Conservation (phyloP, 2,888 invertebrate species). For the Seira musarum region DNA sequence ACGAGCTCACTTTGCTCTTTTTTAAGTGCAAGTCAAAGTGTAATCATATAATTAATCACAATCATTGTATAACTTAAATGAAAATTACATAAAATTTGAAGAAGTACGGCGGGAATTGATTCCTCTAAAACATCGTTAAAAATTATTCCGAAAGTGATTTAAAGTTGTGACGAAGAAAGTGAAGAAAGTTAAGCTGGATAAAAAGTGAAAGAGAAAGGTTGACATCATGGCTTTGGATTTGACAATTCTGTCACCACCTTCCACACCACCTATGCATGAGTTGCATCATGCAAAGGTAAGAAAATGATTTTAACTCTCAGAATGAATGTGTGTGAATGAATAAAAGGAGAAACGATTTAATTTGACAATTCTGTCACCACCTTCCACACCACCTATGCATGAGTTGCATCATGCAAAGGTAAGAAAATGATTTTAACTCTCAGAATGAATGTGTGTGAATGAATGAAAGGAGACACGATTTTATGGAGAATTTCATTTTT, state of each 20-base stretch:
- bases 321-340: slow-evolving; percentile 1
- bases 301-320: slow-evolving; percentile 4
- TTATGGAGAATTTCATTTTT: no score
- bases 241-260: slow-evolving; percentile 79
- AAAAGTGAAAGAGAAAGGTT: background rate
- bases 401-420: slow-evolving; percentile 54
- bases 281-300: slow-evolving; percentile 54
- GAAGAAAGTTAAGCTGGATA: slow-evolving; percentile 21
- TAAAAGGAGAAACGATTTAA: no score
- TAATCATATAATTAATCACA: no score
- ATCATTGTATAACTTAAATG: no score
- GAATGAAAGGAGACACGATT: no score
- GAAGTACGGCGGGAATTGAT: no score
- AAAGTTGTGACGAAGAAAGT: background rate
- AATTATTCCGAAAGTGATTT: slow-evolving; percentile 13
- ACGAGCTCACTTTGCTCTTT: no score
- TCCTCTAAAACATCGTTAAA: no score
- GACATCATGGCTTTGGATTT: slow-evolving; percentile 66
- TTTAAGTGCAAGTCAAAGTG: no score
- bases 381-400: slow-evolving; percentile 79
- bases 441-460: no score
- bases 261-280: slow-evolving; percentile 77
- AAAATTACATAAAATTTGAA: no score
- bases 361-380: slow-evolving; percentile 78
- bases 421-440: slow-evolving; percentile 33